A percentile compares a stretch with the other conserved stretches of the same genome.
Evolutionary conservation across 1,140 invertebrate genomes (phyloP).

Genomic region (Drosophila serrata): DNA sequence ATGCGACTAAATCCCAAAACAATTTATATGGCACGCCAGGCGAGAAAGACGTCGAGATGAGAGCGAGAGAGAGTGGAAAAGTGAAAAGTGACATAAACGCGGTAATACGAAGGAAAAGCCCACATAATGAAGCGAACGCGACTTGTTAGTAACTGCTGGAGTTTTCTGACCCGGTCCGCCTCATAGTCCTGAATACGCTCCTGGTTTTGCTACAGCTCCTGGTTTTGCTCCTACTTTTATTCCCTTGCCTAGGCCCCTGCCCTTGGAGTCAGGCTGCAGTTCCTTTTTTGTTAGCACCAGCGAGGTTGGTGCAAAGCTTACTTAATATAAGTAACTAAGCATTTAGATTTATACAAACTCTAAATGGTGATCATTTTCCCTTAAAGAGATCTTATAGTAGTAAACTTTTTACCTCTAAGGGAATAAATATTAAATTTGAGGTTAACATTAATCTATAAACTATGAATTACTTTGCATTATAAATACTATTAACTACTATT

Average conservation of each 20-base stretch:
- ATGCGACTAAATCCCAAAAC: slow-evolving; percentile 77
- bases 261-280: slow-evolving; percentile 2
- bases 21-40: slow-evolving; percentile 71
- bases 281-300: not conserved
- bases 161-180: not conserved
- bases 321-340: not conserved
- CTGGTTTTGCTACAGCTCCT: not conserved
- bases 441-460: no score
- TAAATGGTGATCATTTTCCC: not conserved
- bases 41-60: slow-evolving; percentile 8
- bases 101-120: slow-evolving; percentile 53
- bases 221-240: not conserved
- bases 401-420: not conserved
- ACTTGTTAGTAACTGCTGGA: slow-evolving; percentile 29
- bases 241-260: not conserved
- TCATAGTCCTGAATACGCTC: not conserved
- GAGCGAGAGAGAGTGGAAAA: slow-evolving; percentile 15
- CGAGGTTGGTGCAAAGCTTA: slow-evolving; percentile 1
- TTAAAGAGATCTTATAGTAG: not conserved
- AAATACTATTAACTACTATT: no score
- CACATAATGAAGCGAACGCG: slow-evolving; percentile 60
- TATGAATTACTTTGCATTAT: no score
- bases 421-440: no score
- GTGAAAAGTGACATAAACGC: slow-evolving; percentile 70
- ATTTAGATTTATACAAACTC: no score